These are phyloP conservation scores for Glyphotaelius pellucidus DNA, from an alignment of 2,888 invertebrate genomes.

Conservation along the genomic window DNA sequence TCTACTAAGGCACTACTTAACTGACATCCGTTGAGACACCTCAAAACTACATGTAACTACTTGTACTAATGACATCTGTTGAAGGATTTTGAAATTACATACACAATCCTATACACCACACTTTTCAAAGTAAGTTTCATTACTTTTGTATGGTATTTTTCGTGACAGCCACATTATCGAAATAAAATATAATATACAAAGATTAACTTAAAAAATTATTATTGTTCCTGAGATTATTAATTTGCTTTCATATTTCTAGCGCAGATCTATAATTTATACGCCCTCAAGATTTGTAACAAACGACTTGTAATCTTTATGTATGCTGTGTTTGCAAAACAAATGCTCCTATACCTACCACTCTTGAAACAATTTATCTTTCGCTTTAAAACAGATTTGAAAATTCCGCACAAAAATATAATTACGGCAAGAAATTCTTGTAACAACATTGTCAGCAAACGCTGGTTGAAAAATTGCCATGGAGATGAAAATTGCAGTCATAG, in stretches of 20 bases:
- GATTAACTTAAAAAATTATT: too few relatives aligned
- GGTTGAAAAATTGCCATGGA: not conserved
- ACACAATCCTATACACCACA: too few relatives aligned
- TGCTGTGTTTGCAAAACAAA: not conserved
- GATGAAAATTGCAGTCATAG: not conserved
- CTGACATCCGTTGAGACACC: too few relatives aligned
- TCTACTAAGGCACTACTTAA: too few relatives aligned
- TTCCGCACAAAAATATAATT: not conserved
- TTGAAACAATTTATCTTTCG: not conserved
- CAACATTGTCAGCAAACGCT: not conserved
- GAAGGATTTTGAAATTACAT: too few relatives aligned
- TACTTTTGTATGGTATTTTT: too few relatives aligned
- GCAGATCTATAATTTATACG: not conserved
- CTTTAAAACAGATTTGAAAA: not conserved
- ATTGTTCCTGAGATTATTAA: not conserved
- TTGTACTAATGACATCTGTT: too few relatives aligned
- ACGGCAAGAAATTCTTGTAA: not conserved
- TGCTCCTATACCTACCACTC: not conserved
- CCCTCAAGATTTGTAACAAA: not conserved
- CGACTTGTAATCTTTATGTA: not conserved
- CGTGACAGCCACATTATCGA: too few relatives aligned
- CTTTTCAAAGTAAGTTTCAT: too few relatives aligned
- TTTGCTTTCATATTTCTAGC: not conserved
- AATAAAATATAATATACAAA: too few relatives aligned
- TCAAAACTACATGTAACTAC: too few relatives aligned